Percentiles rank a stretch among this genome's conserved stretches.
These are phyloP conservation scores for Meiosimyza platycephala DNA, from an alignment of 2,888 invertebrate genomes.

Conservation along the genomic window DNA sequence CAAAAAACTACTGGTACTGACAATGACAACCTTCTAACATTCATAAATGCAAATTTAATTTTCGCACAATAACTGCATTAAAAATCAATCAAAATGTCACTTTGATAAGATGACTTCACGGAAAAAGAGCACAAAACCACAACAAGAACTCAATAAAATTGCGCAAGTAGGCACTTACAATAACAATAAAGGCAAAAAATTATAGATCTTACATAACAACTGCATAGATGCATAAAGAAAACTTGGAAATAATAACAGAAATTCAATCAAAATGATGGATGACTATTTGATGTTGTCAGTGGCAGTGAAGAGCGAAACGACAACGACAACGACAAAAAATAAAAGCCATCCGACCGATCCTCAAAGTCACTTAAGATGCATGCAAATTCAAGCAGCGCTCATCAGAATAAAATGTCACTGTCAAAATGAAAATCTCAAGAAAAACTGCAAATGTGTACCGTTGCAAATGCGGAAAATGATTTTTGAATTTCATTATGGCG, in stretches of 20 bases:
- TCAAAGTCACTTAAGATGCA: conserved; percentile 30
- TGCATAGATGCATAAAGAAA: too few species aligned
- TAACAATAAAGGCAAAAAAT: too few species aligned
- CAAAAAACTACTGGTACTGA: too few species aligned
- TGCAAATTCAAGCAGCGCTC: neutral
- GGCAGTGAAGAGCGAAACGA: conserved; percentile 1
- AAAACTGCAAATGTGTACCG: conserved; percentile 16
- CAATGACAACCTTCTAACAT: too few species aligned
- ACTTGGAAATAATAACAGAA: conserved; percentile 35
- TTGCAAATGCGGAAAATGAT: conserved; percentile 19
- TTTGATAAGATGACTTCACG: too few species aligned
- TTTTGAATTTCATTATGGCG: conserved; percentile 14
- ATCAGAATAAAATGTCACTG: conserved; percentile 8
- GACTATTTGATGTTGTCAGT: conserved; percentile 53
- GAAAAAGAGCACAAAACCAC: too few species aligned
- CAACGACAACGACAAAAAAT: neutral
- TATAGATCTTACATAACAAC: too few species aligned
- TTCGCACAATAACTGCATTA: too few species aligned
- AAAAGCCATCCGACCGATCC: neutral
- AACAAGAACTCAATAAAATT: too few species aligned
- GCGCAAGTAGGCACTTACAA: too few species aligned
- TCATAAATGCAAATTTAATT: too few species aligned
- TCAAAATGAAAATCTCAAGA: conserved; percentile 50
- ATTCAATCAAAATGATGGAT: conserved; percentile 64
- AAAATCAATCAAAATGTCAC: too few species aligned